Conservation (phyloP, 2,113 vertebrate species). For the Sylvietta virens region DNA sequence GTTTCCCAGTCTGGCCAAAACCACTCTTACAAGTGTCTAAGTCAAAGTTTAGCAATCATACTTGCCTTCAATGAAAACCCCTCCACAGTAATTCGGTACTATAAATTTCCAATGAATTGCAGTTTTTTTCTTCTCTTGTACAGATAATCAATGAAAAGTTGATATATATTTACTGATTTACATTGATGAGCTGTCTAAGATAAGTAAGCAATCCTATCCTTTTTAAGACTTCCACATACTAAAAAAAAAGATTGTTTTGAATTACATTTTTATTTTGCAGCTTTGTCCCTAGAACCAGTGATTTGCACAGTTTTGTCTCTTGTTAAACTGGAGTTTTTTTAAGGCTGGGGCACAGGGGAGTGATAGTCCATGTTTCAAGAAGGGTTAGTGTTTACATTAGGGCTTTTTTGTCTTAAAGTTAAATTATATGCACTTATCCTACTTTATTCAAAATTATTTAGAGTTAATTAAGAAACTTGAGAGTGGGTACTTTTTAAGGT, state of each 20-base stretch:
- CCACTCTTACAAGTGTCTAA: background rate
- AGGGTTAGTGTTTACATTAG: background rate
- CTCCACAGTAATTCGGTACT: rapidly evolving
- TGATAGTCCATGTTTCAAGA: background rate
- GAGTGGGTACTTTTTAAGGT: background rate
- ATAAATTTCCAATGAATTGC: background rate
- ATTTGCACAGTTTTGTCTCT: background rate
- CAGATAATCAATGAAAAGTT: background rate
- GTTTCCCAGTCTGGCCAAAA: background rate
- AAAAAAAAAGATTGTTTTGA: background rate
- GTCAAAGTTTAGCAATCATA: background rate
- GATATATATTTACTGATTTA: background rate
- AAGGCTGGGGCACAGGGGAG: background rate
- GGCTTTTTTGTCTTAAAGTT: background rate
- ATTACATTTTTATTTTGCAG: background rate
- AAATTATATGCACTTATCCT: background rate
- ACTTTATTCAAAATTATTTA: background rate
- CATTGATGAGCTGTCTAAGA: background rate
- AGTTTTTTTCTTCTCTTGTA: background rate
- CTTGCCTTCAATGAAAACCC: background rate
- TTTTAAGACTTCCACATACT: background rate
- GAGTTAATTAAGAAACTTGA: background rate
- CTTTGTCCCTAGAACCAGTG: background rate
- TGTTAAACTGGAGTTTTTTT: background rate
- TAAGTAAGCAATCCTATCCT: background rate